Conservation (phyloP, 1,140 invertebrate species). For the Gyrodactylus salaris region DNA sequence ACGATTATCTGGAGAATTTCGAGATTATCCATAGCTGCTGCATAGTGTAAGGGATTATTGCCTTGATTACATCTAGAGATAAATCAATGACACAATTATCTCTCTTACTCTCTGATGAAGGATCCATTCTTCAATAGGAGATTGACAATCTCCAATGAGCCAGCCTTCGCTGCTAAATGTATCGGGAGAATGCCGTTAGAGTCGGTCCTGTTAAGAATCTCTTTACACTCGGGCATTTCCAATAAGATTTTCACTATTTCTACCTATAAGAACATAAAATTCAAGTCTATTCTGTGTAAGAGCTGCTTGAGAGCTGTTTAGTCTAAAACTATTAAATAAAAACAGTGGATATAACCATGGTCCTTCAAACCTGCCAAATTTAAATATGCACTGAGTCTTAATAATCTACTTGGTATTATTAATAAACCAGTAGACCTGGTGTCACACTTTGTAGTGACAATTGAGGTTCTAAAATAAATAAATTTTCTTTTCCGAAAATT, state of each 20-base stretch:
- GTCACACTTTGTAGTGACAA: too few relatives aligned
- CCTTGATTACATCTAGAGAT: neutral
- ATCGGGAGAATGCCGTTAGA: neutral
- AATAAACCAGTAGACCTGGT: too few relatives aligned
- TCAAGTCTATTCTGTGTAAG: too few relatives aligned
- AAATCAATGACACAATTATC: neutral
- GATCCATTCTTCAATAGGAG: conserved; percentile 24
- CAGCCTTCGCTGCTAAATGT: conserved; percentile 11
- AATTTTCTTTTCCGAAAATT: too few relatives aligned
- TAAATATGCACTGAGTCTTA: too few relatives aligned
- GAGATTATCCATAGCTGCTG: neutral
- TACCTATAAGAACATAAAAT: neutral
- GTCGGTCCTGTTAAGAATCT: conserved; percentile 1
- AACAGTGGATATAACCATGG: too few relatives aligned
- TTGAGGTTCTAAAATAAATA: too few relatives aligned
- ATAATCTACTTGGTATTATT: too few relatives aligned
- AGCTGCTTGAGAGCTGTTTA: too few relatives aligned
- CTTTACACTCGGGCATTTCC: neutral
- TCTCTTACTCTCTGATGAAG: neutral
- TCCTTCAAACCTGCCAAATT: too few relatives aligned
- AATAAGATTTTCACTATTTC: neutral
- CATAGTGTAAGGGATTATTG: neutral
- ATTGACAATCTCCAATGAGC: conserved; percentile 28
- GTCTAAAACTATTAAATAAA: too few relatives aligned
- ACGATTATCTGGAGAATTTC: neutral